phyloP scores from a whole-genome alignment of 1,140 invertebrate species.

The Monochamus saltuarius region DNA sequence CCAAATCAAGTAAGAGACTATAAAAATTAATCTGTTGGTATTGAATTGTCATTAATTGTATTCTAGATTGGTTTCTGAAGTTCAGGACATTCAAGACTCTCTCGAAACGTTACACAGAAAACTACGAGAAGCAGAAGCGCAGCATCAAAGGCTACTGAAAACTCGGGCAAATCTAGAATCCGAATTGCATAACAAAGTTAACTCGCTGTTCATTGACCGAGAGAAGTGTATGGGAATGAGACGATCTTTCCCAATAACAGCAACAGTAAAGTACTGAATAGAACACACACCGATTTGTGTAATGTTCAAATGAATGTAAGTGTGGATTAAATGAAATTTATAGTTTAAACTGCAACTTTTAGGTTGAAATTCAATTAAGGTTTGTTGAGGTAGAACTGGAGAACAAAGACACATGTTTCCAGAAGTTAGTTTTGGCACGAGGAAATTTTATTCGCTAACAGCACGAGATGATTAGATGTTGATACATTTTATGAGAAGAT shows the following conservation, averaged over 20 bases:
- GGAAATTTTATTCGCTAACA: too few species aligned
- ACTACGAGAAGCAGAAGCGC: conserved; percentile 78
- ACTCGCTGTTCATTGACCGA: conserved; percentile 89
- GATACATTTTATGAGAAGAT: too few species aligned
- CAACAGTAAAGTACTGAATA: conserved; percentile 72
- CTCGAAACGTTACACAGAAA: conserved; percentile 79
- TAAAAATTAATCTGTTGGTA: not conserved
- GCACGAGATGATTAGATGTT: too few species aligned
- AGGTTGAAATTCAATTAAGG: too few species aligned
- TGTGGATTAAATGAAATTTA: too few species aligned
- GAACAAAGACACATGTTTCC: too few species aligned
- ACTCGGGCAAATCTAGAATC: conserved; percentile 81
- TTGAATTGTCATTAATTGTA: not conserved
- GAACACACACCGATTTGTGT: too few species aligned
- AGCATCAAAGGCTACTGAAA: conserved; percentile 83
- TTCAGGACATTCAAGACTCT: conserved; percentile 80
- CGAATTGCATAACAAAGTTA: conserved; percentile 86
- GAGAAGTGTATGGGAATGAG: conserved; percentile 92
- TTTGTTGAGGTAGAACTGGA: too few species aligned
- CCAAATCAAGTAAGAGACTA: conserved; percentile 66
- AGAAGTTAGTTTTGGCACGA: too few species aligned
- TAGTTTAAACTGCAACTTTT: too few species aligned
- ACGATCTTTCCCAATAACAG: conserved; percentile 84
- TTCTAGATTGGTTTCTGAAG: conserved; percentile 76
- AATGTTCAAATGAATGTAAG: too few species aligned